phyloP scores from a whole-genome alignment of 1,140 invertebrate species.

The Lepidurus apus region DNA sequence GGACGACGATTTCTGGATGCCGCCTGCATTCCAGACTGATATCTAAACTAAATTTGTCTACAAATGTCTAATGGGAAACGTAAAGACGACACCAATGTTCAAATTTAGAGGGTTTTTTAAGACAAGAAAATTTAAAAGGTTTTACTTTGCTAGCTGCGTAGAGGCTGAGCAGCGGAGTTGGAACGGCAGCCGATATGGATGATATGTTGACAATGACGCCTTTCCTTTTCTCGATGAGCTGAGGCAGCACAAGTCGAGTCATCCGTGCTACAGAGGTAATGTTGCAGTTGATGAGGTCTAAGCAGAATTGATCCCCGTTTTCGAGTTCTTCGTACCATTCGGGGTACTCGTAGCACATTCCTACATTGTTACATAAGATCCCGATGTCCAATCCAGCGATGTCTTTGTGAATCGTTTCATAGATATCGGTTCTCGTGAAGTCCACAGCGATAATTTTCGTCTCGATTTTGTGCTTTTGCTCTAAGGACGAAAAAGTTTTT shows the following conservation, averaged over 20 bases:
- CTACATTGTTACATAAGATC: constrained; percentile 92
- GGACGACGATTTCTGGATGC: constrained; percentile 67
- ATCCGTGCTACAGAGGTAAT: constrained; percentile 68
- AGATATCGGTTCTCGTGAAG: constrained; percentile 67
- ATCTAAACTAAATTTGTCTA: constrained; percentile 76
- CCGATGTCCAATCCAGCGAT: constrained; percentile 77
- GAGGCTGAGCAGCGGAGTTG: constrained; percentile 73
- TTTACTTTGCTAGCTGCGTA: constrained; percentile 83
- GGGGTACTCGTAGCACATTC: constrained; percentile 80
- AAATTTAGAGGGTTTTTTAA: not conserved
- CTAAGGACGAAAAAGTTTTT: constrained; percentile 42
- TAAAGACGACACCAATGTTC: not conserved
- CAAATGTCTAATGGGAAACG: constrained; percentile 58
- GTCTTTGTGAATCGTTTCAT: constrained; percentile 65
- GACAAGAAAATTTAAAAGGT: constrained; percentile 27
- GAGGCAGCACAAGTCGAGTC: constrained; percentile 76
- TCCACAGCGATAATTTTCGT: constrained; percentile 78
- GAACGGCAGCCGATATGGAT: constrained; percentile 71
- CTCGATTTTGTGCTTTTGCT: constrained; percentile 57
- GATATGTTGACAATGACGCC: constrained; percentile 91
- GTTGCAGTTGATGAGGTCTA: constrained; percentile 65
- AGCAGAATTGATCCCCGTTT: constrained; percentile 38
- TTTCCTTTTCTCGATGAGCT: constrained; percentile 73
- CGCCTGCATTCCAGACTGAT: constrained; percentile 71
- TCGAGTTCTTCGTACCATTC: not conserved